Conservation (phyloP, 2,113 vertebrate genomes). For the Forbesichthys agassizii region DNA sequence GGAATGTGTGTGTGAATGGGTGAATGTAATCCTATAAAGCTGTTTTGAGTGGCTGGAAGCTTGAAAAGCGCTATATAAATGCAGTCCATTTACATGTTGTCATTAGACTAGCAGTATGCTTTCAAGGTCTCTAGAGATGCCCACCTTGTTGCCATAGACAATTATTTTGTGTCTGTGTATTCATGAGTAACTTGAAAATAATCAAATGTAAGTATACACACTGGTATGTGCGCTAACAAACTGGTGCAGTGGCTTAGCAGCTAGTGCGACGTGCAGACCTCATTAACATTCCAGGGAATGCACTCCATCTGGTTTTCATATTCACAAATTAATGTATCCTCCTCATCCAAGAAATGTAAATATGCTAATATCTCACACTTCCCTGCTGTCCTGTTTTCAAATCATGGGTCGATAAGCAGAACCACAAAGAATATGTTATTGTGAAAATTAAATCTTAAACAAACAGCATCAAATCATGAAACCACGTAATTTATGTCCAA, state of each 20-base stretch:
- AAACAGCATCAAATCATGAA: background rate
- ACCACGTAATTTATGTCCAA: background rate
- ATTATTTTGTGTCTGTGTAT: no score
- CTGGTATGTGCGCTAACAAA: no score
- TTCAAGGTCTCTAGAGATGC: no score
- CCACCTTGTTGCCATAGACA: no score
- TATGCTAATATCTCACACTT: constrained; percentile 37
- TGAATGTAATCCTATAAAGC: no score
- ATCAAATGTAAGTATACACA: no score
- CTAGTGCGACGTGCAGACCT: constrained; percentile 18
- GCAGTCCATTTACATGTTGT: no score
- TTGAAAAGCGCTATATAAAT: no score
- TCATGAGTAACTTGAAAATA: no score
- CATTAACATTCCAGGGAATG: constrained; percentile 60
- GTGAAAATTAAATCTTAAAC: constrained; percentile 11
- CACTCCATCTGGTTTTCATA: constrained; percentile 66
- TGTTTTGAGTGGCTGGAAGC: no score
- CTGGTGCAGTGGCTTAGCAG: constrained; percentile 24
- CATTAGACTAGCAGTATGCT: no score
- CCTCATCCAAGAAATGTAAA: constrained; percentile 68
- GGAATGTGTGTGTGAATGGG: no score
- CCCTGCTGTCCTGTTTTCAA: constrained; percentile 25
- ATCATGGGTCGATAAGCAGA: constrained; percentile 19
- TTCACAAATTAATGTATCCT: constrained; percentile 68
- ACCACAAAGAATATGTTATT: background rate